Conservation (phyloP, 2,888 invertebrate species). For the Gymnoscelis rufifasciata region DNA sequence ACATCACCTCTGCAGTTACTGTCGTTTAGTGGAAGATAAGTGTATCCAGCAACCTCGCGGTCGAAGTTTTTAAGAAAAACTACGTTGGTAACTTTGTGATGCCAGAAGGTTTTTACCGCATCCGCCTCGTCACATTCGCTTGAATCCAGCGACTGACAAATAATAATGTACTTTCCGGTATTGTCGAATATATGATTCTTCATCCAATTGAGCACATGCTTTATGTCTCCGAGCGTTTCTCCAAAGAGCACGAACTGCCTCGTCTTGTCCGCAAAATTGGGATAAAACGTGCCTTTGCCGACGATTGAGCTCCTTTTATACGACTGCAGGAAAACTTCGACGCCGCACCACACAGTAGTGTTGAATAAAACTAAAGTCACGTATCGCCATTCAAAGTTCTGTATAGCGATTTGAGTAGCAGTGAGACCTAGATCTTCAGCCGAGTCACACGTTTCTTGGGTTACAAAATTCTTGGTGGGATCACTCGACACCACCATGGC, state of each 20-base stretch:
- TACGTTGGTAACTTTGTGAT: slow-evolving; percentile 51
- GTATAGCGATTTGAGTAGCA: slow-evolving; percentile 50
- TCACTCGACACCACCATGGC: slow-evolving; percentile 15
- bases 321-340: slow-evolving; percentile 43
- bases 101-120: slow-evolving; percentile 49
- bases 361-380: slow-evolving; percentile 55
- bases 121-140: slow-evolving; percentile 47
- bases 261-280: slow-evolving; percentile 30
- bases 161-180: slow-evolving; percentile 53
- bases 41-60: slow-evolving; percentile 39
- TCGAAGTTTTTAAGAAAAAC: slow-evolving; percentile 42
- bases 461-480: slow-evolving; percentile 19
- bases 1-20: slow-evolving; percentile 41
- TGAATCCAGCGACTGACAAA: slow-evolving; percentile 43
- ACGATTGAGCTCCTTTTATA: slow-evolving; percentile 48
- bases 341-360: slow-evolving; percentile 40
- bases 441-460: slow-evolving; percentile 7
- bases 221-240: slow-evolving; percentile 37
- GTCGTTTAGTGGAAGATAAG: slow-evolving; percentile 43
- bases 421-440: slow-evolving; percentile 39
- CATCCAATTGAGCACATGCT: slow-evolving; percentile 42
- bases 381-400: slow-evolving; percentile 54
- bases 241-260: slow-evolving; percentile 54
- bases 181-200: slow-evolving; percentile 45
- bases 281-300: slow-evolving; percentile 36